Percentiles rank a stretch among this genome's conserved stretches.
phyloP scores from a whole-genome alignment of 2,797 vertebrate species.

The Xerus rutilus region DNA sequence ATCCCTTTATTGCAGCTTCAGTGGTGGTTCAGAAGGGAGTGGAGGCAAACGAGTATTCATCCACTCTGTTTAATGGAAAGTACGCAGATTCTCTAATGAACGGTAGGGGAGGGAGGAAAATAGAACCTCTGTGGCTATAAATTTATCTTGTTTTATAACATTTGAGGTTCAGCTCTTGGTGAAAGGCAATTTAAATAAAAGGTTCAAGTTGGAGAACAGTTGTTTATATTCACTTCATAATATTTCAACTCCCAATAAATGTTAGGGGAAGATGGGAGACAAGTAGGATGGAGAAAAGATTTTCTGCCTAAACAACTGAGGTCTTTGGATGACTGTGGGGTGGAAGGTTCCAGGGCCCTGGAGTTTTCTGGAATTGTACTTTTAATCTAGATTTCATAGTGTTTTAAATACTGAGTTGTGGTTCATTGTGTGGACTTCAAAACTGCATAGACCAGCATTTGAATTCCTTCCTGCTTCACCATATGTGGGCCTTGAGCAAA shows the following conservation, averaged over 20 bases:
- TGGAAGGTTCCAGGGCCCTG: background rate
- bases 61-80: conserved; percentile 60
- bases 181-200: conserved; percentile 74
- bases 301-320: background rate
- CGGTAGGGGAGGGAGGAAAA: background rate
- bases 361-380: background rate
- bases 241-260: conserved; percentile 67
- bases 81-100: conserved; percentile 58
- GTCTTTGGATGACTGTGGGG: background rate
- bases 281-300: background rate
- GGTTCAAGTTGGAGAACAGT: conserved; percentile 38
- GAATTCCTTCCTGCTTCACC: conserved; percentile 29
- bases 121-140: conserved; percentile 50
- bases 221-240: conserved; percentile 65
- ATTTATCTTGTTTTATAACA: conserved; percentile 64
- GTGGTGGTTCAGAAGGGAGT: conserved; percentile 54
- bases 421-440: background rate
- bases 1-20: conserved; percentile 59
- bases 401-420: background rate
- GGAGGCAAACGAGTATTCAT: background rate
- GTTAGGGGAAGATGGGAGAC: conserved; percentile 46
- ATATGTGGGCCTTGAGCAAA: background rate
- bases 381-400: background rate
- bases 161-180: conserved; percentile 61
- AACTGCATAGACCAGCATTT: background rate